Evolutionary conservation across 1,140 invertebrate genomes (phyloP), one percentile per base, ranked within the genome.

Genomic region (Neocloeon triangulifer): DNA sequence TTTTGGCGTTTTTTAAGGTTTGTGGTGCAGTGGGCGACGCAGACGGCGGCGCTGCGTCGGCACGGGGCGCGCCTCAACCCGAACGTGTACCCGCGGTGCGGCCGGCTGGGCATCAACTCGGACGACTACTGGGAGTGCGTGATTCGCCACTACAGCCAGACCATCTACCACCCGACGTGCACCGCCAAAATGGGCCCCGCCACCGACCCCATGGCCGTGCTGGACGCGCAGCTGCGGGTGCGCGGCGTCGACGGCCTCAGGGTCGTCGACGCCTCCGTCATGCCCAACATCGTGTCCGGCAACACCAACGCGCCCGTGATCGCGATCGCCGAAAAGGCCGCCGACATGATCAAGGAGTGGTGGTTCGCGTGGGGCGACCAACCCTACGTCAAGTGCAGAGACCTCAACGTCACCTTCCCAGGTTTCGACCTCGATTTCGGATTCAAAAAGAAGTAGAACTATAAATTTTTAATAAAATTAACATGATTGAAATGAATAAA

Each of bases 21-120:
- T 73, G 80, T 51, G 76, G 72, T 0, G 66, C 64, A 0, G 74
- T 74, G 46, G 58, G 82, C 35, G 62, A 58, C 59, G 2, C 49
- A 67, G 35, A 74, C 76, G 0, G 49, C 55, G 13, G 62, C 67
- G 0, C 64, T 85, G 55, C 50, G 51, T 33, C 48, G 55, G 18
- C 52, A 78, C 5, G 71, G 73, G 6, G 55, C 67, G 0, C 59
- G 59, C 8, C 50, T 70, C 2, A 72, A 73, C 39, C 55, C 59
- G 4, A 43, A 51, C n/a, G 38, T 47, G 4, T 46, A 54, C 31
- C 56, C 58, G 3, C 52, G 48, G 5, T 62, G 60, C 35, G 43
- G 49, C 37, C 38, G 51, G n/a, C 26, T 47, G 27, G 43, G 52
- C 7, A 58, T 64, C 14, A 51, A 64, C 37, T 71, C 68, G 0